These are phyloP conservation scores for Lasioglossum vierecki DNA, from an alignment of 2,888 invertebrate genomes.

Conservation along the genomic window DNA sequence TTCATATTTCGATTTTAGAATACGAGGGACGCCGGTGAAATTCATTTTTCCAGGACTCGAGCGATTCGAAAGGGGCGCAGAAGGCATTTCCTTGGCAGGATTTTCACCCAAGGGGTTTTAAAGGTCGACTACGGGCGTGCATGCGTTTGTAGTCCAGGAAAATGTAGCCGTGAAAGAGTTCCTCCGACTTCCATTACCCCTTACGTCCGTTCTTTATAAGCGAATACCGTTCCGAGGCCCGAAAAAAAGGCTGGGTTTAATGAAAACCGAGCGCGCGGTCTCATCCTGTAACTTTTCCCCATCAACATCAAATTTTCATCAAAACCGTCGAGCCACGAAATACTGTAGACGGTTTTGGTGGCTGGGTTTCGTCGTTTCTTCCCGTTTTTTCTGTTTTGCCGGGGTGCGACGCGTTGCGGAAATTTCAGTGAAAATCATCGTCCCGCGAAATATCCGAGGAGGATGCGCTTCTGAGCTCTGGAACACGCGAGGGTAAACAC, in stretches of 20 bases:
- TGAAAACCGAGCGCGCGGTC: background rate
- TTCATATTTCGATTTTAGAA: background rate
- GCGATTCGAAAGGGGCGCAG: background rate
- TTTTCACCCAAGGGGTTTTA: background rate
- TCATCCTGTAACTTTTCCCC: background rate
- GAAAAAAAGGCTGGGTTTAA: constrained; percentile 7
- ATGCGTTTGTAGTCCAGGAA: background rate
- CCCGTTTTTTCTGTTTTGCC: background rate
- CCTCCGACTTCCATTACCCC: constrained; percentile 1
- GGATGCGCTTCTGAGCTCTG: background rate
- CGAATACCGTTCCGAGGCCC: background rate
- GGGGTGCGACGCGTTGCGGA: background rate
- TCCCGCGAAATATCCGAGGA: constrained; percentile 19
- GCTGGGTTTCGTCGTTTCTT: background rate
- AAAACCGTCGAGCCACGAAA: constrained; percentile 22
- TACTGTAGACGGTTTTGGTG: background rate
- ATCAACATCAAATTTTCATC: constrained; percentile 29
- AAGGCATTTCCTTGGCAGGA: background rate
- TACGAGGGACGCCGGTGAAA: background rate
- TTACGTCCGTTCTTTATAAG: constrained; percentile 9
- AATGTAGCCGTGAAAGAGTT: constrained; percentile 9
- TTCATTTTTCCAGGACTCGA: background rate
- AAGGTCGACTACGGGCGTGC: background rate
- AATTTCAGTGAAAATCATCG: constrained; percentile 23
- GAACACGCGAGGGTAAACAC: constrained; percentile 14